These are phyloP conservation scores for Anseranas semipalmata DNA, from an alignment of 2,113 vertebrate genomes.

Conservation along the genomic window DNA sequence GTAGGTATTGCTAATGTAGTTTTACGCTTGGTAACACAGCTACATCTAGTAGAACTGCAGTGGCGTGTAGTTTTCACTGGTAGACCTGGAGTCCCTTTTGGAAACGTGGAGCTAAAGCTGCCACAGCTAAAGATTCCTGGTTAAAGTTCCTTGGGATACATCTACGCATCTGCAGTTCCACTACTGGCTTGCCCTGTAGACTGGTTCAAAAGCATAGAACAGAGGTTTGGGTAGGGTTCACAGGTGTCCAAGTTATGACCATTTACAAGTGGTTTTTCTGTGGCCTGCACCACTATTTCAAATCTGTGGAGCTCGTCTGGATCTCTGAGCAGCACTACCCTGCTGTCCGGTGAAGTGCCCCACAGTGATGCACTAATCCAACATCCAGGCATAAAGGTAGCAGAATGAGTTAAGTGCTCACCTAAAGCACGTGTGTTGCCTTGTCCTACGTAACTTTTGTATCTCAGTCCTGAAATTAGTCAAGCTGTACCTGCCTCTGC, in stretches of 20 bases:
- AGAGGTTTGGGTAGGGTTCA: neutral
- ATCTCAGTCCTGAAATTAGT: neutral
- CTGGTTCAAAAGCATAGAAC: neutral
- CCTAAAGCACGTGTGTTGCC: neutral
- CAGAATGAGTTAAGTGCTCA: neutral
- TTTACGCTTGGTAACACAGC: neutral
- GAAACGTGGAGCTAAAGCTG: neutral
- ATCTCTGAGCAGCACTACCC: neutral
- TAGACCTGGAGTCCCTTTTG: neutral
- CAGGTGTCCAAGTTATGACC: neutral
- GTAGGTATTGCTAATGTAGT: neutral
- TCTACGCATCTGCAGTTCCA: neutral
- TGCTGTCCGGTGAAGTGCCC: neutral
- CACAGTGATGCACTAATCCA: neutral
- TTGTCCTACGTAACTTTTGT: neutral
- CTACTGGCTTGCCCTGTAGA: neutral
- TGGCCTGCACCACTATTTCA: neutral
- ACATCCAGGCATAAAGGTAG: neutral
- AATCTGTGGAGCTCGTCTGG: neutral
- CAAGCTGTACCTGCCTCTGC: neutral
- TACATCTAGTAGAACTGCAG: neutral
- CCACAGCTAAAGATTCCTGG: neutral
- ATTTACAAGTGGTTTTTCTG: neutral
- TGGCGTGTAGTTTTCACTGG: neutral
- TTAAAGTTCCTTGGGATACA: neutral